Evolutionary conservation across 2,888 invertebrate genomes (phyloP), one percentile per base, ranked within the genome.

Genomic region (Caprella mutica): DNA sequence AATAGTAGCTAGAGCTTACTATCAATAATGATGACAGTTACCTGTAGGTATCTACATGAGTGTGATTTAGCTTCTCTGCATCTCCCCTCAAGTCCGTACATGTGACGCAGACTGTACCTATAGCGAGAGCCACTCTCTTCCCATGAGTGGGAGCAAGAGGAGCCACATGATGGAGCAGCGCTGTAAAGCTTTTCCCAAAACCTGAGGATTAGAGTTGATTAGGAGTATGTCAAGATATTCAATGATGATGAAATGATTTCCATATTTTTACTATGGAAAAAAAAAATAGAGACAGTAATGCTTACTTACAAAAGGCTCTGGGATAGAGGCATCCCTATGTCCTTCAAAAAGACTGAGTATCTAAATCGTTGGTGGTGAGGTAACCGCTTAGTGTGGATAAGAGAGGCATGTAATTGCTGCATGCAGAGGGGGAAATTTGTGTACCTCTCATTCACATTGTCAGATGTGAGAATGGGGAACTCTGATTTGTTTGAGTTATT

Each of bases 41-140:
- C 80, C 71, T 83, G 82, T 46, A 84, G 77, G 54, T 73, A 68
- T 19, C 72, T 67, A 68, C 84, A 85, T 62, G 75, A 77, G 40
- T 79, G 79, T 17, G 79, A 79, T 42, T 72, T 71, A 67, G 84
- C 84, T 67, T 75, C 77, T 67, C 76, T 80, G 65, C 78, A 75
- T n/a, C 77, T 73, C 4, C 85, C 84, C 72, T 83, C 83, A 50
- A 83, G 72, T 0, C 84, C 84, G 74, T 84, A 85, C 72, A 84
- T 74, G 68, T 85, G 84, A 59, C 82, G 74, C 52, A 84, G 82
- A 57, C 81, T 81, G 72, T 83, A 83, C 4, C 77, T 69, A 70
- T 79, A 82, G 67, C 81, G 79, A 26, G 76, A 77, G 65, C 43
- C 38, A 27, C 78, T 78, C 71, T 80, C 78, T 46, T 75, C 75